Evolutionary conservation across 2,113 vertebrate genomes (phyloP), one percentile per base, ranked within the genome.

Genomic region (Pteruthius melanotis): DNA sequence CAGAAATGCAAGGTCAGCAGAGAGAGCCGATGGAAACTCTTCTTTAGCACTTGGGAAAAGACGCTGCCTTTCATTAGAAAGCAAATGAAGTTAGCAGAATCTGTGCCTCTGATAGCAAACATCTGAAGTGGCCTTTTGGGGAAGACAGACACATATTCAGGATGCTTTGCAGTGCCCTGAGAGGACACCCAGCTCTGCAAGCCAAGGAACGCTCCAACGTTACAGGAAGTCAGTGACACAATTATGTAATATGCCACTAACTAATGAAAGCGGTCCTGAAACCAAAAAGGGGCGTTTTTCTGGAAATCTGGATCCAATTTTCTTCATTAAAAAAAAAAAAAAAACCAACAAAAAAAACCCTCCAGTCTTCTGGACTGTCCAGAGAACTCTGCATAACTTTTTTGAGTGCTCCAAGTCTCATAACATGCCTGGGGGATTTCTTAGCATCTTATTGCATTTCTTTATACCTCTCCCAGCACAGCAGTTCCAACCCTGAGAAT

Each of bases 241-340:
- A 95, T 96, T 87, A 95, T 87, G 89, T 94, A 97, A 96, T 76
- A 52, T 90, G 75, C 87, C 94, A 87, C 95, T 92, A 94, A 96
- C 90, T 54, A 91, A 93, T 89, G 83, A 84, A 96, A 96, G 92
- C 84, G 91, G 94, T 89, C 90, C 88, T 77, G 49, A 78, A 94
- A 95, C 82, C 22, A 69, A 76, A 92, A 85, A 92, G 39, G 77
- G 82, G 72, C 83, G 83, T 82, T 93, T 83, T 72, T 57, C 77
- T 81, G 69, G 5, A 95, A 97, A 91, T 93, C 97, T 97, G 97
- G 95, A 96, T 97, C 81, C 68, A 91, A 96, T 97, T 97, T 96
- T 83, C 95, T 93, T 90, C 91, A 86, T 77, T 83, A 5, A 84
- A 90, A 95, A 89, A 93, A 95, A 96, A 8, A 47, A 49, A 88